Percentiles rank a stretch among this genome's conserved stretches.
These are phyloP conservation scores for Pipa parva DNA, from an alignment of 2,113 vertebrate species.

Conservation along the genomic window DNA sequence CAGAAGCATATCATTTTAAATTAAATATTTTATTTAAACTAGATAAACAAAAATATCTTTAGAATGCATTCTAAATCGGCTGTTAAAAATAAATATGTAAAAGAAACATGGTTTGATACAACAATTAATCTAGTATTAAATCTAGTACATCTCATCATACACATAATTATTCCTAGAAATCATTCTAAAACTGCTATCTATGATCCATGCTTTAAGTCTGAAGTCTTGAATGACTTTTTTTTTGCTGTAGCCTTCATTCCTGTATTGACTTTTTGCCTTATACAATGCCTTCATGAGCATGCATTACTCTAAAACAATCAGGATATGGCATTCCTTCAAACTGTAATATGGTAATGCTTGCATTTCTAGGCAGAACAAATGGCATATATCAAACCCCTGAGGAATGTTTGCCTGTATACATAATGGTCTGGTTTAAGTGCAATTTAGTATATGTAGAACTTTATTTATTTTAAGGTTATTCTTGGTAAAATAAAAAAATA, in stretches of 20 bases:
- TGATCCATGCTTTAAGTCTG: conserved; percentile 48
- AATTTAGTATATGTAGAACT: conserved; percentile 53
- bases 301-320: conserved; percentile 44
- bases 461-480: conserved; percentile 66
- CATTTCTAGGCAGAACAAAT: conserved; percentile 48
- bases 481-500: conserved; percentile 70
- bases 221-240: conserved; percentile 44
- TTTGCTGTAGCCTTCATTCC: conserved; percentile 33
- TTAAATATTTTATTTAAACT: conserved; percentile 51
- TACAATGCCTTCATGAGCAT: conserved; percentile 47
- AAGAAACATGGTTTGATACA: conserved; percentile 54
- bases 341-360: conserved; percentile 36
- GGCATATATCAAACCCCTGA: conserved; percentile 64
- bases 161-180: conserved; percentile 48
- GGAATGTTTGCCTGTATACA: conserved; percentile 60
- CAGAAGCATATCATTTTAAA: conserved; percentile 29
- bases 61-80: conserved; percentile 52
- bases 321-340: conserved; percentile 28
- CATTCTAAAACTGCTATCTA: conserved; percentile 46
- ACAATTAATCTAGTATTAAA: conserved; percentile 53
- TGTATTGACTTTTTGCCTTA: conserved; percentile 41
- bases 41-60: conserved; percentile 51
- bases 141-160: conserved; percentile 45
- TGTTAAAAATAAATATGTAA: conserved; percentile 59
- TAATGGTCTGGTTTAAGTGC: conserved; percentile 64